These are phyloP conservation scores for Cephonodes hylas DNA, from an alignment of 2,888 invertebrate genomes.

Conservation along the genomic window DNA sequence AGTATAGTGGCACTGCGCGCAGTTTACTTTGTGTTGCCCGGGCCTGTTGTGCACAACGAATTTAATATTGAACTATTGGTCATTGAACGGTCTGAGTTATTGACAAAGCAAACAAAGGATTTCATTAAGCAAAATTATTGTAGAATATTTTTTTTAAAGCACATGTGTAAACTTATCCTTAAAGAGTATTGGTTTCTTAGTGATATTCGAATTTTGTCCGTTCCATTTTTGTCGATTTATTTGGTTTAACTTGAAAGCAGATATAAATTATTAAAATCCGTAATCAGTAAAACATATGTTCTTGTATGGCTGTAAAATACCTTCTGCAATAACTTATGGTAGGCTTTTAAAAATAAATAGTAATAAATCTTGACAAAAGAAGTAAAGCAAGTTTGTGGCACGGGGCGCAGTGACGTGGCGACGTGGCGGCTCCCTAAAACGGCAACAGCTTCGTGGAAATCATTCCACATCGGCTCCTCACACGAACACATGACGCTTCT, in stretches of 20 bases:
- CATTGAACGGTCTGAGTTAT: background rate
- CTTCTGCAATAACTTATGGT: too few relatives aligned
- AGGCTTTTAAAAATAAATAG: background rate
- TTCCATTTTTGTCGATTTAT: too few relatives aligned
- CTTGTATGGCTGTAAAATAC: too few relatives aligned
- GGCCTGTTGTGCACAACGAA: background rate
- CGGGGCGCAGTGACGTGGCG: constrained; percentile 31
- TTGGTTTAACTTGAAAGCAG: too few relatives aligned
- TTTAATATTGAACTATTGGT: background rate
- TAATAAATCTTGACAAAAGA: background rate
- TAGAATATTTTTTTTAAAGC: background rate
- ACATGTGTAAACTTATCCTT: too few relatives aligned
- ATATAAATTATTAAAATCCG: too few relatives aligned
- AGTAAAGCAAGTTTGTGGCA: too few relatives aligned
- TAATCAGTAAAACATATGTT: too few relatives aligned
- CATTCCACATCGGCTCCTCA: constrained; percentile 31
- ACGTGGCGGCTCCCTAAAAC: constrained; percentile 42
- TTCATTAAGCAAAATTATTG: background rate
- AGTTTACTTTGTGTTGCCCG: background rate
- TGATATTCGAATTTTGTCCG: too few relatives aligned
- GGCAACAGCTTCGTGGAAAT: constrained; percentile 36
- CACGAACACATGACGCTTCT: constrained; percentile 28
- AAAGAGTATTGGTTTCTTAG: too few relatives aligned
- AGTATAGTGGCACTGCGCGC: background rate
- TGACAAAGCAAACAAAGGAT: background rate